Evolutionary conservation across 2,797 vertebrate species (phyloP).

Genomic region (Heliangelus exortis): DNA sequence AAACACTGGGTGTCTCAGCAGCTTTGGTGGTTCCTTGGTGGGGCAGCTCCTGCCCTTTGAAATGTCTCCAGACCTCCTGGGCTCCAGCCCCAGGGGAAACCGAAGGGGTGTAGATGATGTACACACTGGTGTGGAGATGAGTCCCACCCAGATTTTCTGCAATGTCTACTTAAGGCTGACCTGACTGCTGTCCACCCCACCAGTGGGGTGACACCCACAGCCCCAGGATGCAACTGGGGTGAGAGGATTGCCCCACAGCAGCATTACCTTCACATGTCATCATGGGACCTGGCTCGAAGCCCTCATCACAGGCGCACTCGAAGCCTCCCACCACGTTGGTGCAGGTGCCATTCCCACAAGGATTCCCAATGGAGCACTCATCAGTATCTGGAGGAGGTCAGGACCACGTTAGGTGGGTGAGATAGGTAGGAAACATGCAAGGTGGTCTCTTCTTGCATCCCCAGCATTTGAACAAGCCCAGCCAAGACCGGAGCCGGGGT

Average conservation of each 20-base stretch:
- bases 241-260: not conserved
- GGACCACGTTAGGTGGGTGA: not conserved
- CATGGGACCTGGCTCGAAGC: conserved; percentile 93
- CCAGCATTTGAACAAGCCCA: not conserved
- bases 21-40: not conserved
- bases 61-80: not conserved
- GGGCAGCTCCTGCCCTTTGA: not conserved
- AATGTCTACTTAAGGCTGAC: not conserved
- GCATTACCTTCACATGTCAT: conserved; percentile 91
- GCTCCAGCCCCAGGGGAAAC: not conserved
- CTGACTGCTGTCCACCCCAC: not conserved
- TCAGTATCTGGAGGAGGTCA: conserved; percentile 83
- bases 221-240: no score
- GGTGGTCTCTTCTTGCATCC: not conserved
- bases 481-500: not conserved
- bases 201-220: not conserved
- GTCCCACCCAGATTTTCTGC: not conserved
- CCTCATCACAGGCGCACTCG: conserved; percentile 90
- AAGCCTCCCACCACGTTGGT: conserved; percentile 92
- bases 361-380: conserved; percentile 92
- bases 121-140: not conserved
- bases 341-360: conserved; percentile 92
- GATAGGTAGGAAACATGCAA: not conserved
- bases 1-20: not conserved
- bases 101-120: not conserved